Base-by-base conservation (phyloP, 2,888 invertebrate genomes). In the Drosophila paranaensis region DNA sequence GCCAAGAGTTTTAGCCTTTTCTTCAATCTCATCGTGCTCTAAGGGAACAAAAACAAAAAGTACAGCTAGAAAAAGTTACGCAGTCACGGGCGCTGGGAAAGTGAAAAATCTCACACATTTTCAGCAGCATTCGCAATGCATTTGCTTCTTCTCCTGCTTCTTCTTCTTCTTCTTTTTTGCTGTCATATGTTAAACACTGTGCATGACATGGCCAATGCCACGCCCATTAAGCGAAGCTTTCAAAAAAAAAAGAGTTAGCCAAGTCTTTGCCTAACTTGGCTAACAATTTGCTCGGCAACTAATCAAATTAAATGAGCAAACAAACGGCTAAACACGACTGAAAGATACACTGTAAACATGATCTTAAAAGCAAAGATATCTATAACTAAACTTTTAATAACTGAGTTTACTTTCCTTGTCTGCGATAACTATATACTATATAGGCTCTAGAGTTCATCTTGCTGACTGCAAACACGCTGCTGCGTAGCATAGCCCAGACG, bases 91-190 rank as follows among this genome's bases (percentile, higher is more conserved):
- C 25, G 61, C 56, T 77, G 77, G 77, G 77, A 77, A 77, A 77
- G 77, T 77, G 77, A 74, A 77, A 75, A 77, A 50, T 77, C 77
- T 75, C 76, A 77, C 76, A 79, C 75, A 64, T 63, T 68, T 58
- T 53, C 14, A 54, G 43, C 57, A 39, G 42, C 55, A 54, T 53
- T 77, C 25, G 66, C 67, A 75, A 58, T 63, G 75, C 74, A 78
- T 61, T 33, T 33, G 8, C 6, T 33, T 33, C 58, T 46, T 9
- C 4, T 46, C 30, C n/a, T 60, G 2, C 20, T 20, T 20, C 20
- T 20, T 20, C 20, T 30, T 30, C 58, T 46, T 9, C 4, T 46
- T 46, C n/a, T 60, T 77, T 62, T 16, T 14, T 45, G 4, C 6
- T 30, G 2, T 13, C 25, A 11, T 11, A 60, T 72, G 73, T 14